Conservation (phyloP, 2,113 vertebrate genomes). For the Brachyistius frenatus region DNA sequence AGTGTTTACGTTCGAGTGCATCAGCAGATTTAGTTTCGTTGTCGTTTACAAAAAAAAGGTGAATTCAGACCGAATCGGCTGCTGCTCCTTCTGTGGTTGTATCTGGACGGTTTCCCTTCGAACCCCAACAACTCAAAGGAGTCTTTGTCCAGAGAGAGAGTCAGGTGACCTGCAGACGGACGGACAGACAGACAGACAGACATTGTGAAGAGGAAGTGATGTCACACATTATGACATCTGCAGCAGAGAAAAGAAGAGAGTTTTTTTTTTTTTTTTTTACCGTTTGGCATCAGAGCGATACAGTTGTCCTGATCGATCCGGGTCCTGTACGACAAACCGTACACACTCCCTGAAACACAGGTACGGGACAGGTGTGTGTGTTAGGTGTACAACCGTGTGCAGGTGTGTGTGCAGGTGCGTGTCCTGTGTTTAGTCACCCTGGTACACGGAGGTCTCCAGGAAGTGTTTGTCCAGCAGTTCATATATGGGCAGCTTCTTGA, state of each 20-base stretch:
- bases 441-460: conserved; percentile 85
- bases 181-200: not conserved
- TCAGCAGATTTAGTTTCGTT: too few species aligned
- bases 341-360: conserved; percentile 85
- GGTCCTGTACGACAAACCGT: conserved; percentile 88
- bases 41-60: not conserved
- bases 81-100: conserved; percentile 82
- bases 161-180: conserved; percentile 86
- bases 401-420: not conserved
- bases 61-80: conserved; percentile 88
- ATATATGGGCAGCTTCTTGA: conserved; percentile 86
- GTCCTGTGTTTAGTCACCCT: conserved; percentile 78
- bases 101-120: conserved; percentile 89
- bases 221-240: not conserved
- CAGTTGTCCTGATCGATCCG: conserved; percentile 92
- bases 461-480: conserved; percentile 86
- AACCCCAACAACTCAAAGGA: conserved; percentile 92
- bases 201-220: conserved; percentile 15
- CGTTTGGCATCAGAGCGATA: conserved; percentile 87
- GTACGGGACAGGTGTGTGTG: not conserved
- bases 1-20: too few species aligned
- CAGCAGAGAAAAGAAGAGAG: not conserved
- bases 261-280: conserved; percentile 74
- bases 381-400: not conserved
- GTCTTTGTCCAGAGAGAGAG: conserved; percentile 94